These are phyloP conservation scores for Formica aserva DNA, from an alignment of 2,888 invertebrate species.

Conservation along the genomic window DNA sequence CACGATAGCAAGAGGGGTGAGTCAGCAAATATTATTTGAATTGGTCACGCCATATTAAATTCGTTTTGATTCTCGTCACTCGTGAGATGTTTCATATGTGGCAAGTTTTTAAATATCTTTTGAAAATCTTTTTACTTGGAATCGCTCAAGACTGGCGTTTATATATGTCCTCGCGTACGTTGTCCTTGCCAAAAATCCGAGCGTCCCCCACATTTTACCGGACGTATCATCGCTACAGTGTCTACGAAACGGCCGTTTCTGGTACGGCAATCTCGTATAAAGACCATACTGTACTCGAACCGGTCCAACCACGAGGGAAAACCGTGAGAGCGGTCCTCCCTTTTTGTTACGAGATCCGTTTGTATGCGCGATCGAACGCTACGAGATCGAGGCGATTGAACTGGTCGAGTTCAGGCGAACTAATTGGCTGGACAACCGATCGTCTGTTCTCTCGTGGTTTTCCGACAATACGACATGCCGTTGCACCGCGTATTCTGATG, in stretches of 20 bases:
- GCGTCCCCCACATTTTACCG: no score
- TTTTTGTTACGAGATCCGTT: constrained; percentile 19
- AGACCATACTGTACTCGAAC: constrained; percentile 63
- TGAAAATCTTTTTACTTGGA: background rate
- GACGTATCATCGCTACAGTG: constrained; percentile 33
- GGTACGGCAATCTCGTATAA: constrained; percentile 70
- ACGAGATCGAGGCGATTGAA: constrained; percentile 62
- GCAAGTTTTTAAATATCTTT: background rate
- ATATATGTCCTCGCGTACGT: background rate
- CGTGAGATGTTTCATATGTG: background rate
- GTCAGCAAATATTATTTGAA: constrained; percentile 34
- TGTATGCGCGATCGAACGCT: background rate
- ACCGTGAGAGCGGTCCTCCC: constrained; percentile 17
- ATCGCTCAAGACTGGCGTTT: background rate
- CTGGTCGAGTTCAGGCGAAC: constrained; percentile 56
- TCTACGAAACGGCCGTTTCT: constrained; percentile 63
- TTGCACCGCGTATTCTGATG: background rate
- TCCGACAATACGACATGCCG: background rate
- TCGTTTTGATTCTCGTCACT: background rate
- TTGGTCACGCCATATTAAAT: constrained; percentile 15
- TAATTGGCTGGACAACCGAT: constrained; percentile 73
- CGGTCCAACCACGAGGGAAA: constrained; percentile 55
- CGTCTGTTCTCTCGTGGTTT: constrained; percentile 63
- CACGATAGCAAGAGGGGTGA: constrained; percentile 21
- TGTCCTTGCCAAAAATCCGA: constrained; percentile 16